Base-by-base conservation (phyloP, 2,888 invertebrate species). In the Brachynemurus nebulosus region DNA sequence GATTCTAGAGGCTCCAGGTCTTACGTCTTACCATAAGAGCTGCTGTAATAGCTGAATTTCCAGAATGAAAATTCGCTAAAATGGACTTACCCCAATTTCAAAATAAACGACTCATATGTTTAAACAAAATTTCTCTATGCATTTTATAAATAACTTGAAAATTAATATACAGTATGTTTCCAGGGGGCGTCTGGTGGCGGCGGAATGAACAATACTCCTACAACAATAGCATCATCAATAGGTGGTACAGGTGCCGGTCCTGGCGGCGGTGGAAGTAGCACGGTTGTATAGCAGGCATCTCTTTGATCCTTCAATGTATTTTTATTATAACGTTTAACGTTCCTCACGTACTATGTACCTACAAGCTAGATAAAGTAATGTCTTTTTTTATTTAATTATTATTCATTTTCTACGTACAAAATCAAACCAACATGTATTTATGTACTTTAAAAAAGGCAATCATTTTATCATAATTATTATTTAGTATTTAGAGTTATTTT, bases 231-330 rank as follows among this genome's bases (percentile, higher is more conserved):
- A 14, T 37, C 44, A 9, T 34, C 42, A 14, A 35, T 42, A 6
- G 42, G 30, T 2, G 42, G 42, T 3, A 30, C 27, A n/a, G 44
- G 44, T 5, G n/a, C 25, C 2, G 37, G 21, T 3, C 37, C 37
- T 25, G 44, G 44, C 7, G 37, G 44, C 4, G 34, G 33, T 12
- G 17, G 33, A 3, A 20, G 40, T 16, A 38, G 37, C 19, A 37
- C 44, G 18, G 44, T 44, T 17, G 44, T 44, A 44, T 44, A 44
- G 44, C 44, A 38, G 27, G n/a, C 37, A 17, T 20, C 18, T 8
- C n/a, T 7, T 11, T 23, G 6, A 5, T 36, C 36, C 3, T 14
- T 16, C n/a, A 3, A 40, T 25, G 27, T 17, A 17, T 40, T 40
- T 25, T 40, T 40, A 40, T 40, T 27, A 30, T 40, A 27, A 40